Conservation (phyloP, 2,888 invertebrate species). For the Formica aserva region DNA sequence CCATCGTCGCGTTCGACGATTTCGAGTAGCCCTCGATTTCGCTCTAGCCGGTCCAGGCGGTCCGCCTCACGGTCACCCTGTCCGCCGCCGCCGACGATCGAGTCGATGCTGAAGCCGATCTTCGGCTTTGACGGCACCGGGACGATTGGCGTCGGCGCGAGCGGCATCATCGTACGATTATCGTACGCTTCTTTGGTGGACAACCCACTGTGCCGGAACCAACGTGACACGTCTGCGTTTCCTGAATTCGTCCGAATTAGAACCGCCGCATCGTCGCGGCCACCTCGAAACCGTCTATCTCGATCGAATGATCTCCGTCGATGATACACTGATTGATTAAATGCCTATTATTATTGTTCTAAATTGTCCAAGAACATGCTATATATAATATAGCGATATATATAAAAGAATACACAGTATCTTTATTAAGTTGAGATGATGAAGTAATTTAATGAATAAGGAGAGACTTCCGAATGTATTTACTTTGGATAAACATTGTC, state of each 20-base stretch:
- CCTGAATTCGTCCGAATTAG: conserved; percentile 53
- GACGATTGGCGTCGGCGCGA: conserved; percentile 97
- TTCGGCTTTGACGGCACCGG: conserved; percentile 97
- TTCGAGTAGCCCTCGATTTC: conserved; percentile 74
- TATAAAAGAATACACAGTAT: neutral
- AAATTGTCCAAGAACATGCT: neutral
- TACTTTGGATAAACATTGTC: conserved; percentile 45
- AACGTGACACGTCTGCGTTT: conserved; percentile 14
- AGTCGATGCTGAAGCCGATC: conserved; percentile 97
- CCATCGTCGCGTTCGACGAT: conserved; percentile 81
- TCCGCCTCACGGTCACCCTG: conserved; percentile 86
- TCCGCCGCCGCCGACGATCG: conserved; percentile 92
- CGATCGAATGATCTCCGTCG: neutral
- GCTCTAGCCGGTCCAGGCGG: conserved; percentile 77
- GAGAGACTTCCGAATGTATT: conserved; percentile 1
- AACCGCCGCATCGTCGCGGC: conserved; percentile 66
- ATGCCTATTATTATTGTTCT: neutral
- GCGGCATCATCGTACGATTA: conserved; percentile 94
- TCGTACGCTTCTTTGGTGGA: conserved; percentile 68
- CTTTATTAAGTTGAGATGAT: neutral
- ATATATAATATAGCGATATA: neutral
- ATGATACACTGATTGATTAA: neutral
- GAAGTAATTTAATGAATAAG: neutral
- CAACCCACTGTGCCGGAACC: conserved; percentile 60
- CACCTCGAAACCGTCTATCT: conserved; percentile 12